Conservation (phyloP, 2,113 vertebrate genomes). For the Heloderma charlesbogerti region DNA sequence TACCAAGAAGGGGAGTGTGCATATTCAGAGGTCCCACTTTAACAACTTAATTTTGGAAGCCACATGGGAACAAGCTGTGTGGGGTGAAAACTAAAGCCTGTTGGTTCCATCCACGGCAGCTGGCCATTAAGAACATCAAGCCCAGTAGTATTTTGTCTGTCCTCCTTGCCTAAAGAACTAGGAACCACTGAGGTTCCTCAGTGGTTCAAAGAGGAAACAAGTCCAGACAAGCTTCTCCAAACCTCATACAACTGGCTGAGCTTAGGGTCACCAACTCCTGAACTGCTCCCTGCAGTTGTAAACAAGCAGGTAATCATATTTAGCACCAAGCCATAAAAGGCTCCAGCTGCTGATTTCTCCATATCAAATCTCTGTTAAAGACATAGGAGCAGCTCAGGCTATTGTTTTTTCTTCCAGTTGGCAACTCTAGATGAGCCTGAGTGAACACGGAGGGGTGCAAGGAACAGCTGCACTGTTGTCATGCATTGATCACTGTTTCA, state of each 20-base stretch:
- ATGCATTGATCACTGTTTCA: background rate
- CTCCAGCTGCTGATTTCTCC: constrained; percentile 1
- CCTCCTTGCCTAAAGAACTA: background rate
- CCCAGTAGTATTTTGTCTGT: constrained; percentile 15
- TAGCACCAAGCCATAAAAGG: background rate
- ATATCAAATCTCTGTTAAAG: background rate
- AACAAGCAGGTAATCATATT: background rate
- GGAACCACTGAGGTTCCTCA: constrained; percentile 41
- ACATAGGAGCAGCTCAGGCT: background rate
- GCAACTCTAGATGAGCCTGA: background rate
- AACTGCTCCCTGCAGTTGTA: background rate
- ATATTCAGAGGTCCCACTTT: background rate
- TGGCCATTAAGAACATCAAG: background rate
- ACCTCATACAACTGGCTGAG: constrained; percentile 43
- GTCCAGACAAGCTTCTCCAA: constrained; percentile 5
- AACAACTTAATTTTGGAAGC: background rate
- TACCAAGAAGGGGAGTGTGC: fast-evolving
- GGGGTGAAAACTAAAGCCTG: background rate
- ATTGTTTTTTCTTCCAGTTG: background rate
- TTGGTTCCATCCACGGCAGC: background rate
- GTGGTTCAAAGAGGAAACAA: constrained; percentile 23
- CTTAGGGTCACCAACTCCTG: background rate
- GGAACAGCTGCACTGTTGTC: background rate
- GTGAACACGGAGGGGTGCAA: background rate
- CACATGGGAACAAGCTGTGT: background rate